phyloP scores from a whole-genome alignment of 2,797 vertebrate species.

The Fratercula arctica region DNA sequence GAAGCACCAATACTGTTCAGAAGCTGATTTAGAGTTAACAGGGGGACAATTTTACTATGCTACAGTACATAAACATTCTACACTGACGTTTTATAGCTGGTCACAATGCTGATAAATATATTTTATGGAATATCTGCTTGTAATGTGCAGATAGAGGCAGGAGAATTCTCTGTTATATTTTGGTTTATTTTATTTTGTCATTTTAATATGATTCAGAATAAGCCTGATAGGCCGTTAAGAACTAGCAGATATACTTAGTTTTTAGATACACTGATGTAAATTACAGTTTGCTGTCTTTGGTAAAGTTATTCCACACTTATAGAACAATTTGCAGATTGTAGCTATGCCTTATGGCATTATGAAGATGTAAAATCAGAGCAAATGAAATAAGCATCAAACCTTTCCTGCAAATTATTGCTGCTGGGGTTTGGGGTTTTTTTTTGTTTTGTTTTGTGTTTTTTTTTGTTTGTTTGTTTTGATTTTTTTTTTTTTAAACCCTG shows the following conservation, averaged over 20 bases:
- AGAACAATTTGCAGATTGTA: not conserved
- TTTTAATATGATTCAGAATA: slow-evolving; percentile 33
- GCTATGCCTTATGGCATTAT: not conserved
- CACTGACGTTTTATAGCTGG: slow-evolving; percentile 45
- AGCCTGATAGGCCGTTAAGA: slow-evolving; percentile 17
- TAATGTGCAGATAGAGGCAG: slow-evolving; percentile 31
- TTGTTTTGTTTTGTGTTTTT: too few relatives aligned
- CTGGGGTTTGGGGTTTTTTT: too few relatives aligned
- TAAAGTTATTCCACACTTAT: not conserved
- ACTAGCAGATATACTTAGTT: not conserved
- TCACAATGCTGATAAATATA: slow-evolving; percentile 48
- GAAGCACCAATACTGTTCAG: slow-evolving; percentile 30
- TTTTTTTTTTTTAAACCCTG: not conserved
- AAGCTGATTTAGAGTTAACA: slow-evolving; percentile 66
- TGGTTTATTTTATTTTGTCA: slow-evolving; percentile 36
- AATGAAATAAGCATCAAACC: not conserved
- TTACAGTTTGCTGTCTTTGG: not conserved
- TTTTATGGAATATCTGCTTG: slow-evolving; percentile 28
- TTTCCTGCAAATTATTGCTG: not conserved
- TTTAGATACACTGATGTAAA: not conserved
- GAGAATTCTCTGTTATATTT: not conserved
- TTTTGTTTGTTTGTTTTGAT: not conserved
- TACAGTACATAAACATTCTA: slow-evolving; percentile 22
- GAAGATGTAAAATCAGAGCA: not conserved
- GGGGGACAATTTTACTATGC: slow-evolving; percentile 46